Base-by-base conservation (phyloP, 2,113 vertebrate genomes). In the Gymnobelideus leadbeateri region DNA sequence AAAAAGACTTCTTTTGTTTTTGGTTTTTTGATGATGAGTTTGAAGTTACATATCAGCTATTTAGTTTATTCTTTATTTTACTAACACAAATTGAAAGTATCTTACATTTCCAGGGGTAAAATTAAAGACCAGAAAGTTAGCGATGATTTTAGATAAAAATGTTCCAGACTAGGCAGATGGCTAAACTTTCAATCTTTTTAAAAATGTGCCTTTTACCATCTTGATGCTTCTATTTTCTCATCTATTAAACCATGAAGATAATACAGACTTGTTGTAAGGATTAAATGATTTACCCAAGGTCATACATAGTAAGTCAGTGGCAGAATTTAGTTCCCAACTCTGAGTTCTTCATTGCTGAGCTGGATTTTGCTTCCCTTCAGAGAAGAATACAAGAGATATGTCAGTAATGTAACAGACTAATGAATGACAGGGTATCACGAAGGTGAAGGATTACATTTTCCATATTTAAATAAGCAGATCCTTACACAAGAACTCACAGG, bases 271-370 rank as follows among this genome's bases (percentile, higher is more conserved):
- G 54, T 10, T 14, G 23, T 28, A n/a, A 54, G 24, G 25, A 46
- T 52, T 19, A 50, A 4, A 16, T 11, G 10, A 49, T 28, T 12
- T 21, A 3, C 16, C 21, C 3, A 1, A 37, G 21, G 89, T 51
- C 28, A 68, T 43, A 84, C 37, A 21, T 21, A 84, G 37, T 77
- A 0, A 37, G 28, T 2, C 25, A 47, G n/a, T 0, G 52, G 3
- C 8, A 43, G 10, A n/a, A 37, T 2, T 12, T 14, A n/a, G 37
- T 8, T 51, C 55, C 11, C 0, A 9, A 25, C 14, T 0, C 14
- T 31, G 23, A 54, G 0, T 3, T 11, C n/a, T 46, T 91, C 68
- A 43, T 43, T 84, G 14, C 37, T 84, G 4, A 14, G 12, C 7
- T 43, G 61, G 8, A 4, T 3, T 28, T 21, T 46, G 1, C 9